phyloP scores from a whole-genome alignment of 2,888 invertebrate genomes.

The Drosophila formosana region DNA sequence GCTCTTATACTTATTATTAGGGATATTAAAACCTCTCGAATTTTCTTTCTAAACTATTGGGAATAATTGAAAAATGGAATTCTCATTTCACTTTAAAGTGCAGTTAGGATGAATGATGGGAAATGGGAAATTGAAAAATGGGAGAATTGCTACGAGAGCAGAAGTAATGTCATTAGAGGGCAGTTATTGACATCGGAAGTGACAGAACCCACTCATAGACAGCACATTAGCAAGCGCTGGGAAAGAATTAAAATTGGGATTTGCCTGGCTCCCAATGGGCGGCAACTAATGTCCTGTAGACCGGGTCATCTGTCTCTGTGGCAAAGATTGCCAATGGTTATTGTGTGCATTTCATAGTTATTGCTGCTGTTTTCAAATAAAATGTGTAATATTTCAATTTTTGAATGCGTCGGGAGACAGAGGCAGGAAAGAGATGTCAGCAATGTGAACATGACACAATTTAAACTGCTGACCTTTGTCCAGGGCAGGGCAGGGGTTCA shows the following conservation, averaged over 20 bases:
- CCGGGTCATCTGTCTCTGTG: constrained; percentile 64
- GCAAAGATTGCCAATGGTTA: constrained; percentile 50
- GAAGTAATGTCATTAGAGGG: constrained; percentile 64
- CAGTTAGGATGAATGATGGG: background rate
- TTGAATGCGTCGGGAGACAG: constrained; percentile 36
- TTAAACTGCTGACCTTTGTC: constrained; percentile 77
- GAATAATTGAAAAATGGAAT: constrained; percentile 25
- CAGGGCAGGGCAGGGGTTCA: constrained; percentile 46
- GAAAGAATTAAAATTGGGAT: constrained; percentile 1
- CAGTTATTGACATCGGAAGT: constrained; percentile 49
- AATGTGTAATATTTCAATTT: constrained; percentile 82
- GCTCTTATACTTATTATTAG: background rate
- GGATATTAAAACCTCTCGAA: background rate
- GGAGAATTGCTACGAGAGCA: background rate
- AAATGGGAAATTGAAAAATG: background rate
- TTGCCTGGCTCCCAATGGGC: constrained; percentile 7
- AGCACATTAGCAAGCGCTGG: constrained; percentile 58
- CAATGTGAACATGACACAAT: constrained; percentile 76
- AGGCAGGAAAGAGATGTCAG: constrained; percentile 40
- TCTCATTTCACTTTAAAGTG: constrained; percentile 10
- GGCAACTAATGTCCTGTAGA: constrained; percentile 24
- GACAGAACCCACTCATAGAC: constrained; percentile 63
- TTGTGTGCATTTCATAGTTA: constrained; percentile 65
- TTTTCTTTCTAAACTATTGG: background rate
- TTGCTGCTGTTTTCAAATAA: constrained; percentile 62